Base-by-base conservation (phyloP, 1,140 invertebrate species). In the Drosophila paulistorum region DNA sequence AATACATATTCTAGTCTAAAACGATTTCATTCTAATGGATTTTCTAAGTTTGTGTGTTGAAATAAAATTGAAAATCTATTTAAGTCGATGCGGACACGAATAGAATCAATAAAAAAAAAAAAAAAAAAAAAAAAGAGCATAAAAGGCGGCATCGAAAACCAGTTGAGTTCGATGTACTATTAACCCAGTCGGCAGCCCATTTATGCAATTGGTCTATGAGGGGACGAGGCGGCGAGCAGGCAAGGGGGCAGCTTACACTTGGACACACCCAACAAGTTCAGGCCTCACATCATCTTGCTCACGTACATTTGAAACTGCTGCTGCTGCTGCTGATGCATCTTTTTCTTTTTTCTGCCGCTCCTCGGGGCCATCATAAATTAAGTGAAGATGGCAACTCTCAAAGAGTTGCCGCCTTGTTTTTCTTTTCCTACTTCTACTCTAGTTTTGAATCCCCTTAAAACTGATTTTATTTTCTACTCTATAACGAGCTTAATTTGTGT, bases 321-420 rank as follows among this genome's bases (percentile, higher is more conserved):
- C 9, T 9, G 35, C 75, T 39, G 76, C 68, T 70, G 74, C 59
- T 65, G 74, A 61, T 61, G 74, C 72, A 81, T 81, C 74, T 63
- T 17, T 63, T 71, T 65, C 6, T 37, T 37, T 65, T 68, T 65
- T 65, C 68, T 68, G 79, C 74, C 78, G 82, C 79, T 79, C 71
- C 79, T 72, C 67, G 68, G 37, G 65, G 65, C 60, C 75, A 60
- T 86, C 83, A 83, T 86, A 87, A 86, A 86, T 86, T 79, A 86
- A 77, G 69, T 87, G 83, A 65, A 86, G 83, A 87, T 86, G 80
- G 79, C 71, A 86, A 87, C 83, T 86, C 83, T 86, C 63, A 87
- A 87, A 86, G 84, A 51, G 7, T 51, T 72, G 71, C 79, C 79
- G 83, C 77, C 69, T 68, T 68, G 74, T 64, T 63, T 35, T 65